Evolutionary conservation across 2,797 vertebrate species (phyloP).

Genomic region (Paramormyrops hopkinsi): DNA sequence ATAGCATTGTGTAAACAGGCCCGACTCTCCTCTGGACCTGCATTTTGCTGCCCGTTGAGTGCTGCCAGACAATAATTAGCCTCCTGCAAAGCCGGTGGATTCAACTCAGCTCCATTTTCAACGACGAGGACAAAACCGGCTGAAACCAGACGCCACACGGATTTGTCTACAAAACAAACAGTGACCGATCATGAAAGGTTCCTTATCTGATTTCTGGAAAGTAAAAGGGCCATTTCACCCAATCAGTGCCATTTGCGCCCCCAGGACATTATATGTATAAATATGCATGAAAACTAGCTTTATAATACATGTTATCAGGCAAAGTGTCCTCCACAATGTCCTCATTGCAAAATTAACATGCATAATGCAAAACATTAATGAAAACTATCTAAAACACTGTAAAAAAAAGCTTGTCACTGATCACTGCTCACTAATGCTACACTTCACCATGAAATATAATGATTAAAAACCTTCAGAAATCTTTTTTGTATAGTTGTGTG

Average conservation of each 20-base stretch:
- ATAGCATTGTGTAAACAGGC: conserved; percentile 18
- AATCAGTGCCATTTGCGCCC: not conserved
- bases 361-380: not conserved
- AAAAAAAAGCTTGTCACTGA: not conserved
- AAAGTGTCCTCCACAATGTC: not conserved
- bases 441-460: not conserved
- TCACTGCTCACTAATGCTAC: not conserved
- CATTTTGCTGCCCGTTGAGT: not conserved
- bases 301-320: not conserved
- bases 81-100: conserved; percentile 17
- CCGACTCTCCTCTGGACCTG: not conserved
- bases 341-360: not conserved
- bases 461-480: not conserved
- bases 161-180: not conserved
- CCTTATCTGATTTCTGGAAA: not conserved
- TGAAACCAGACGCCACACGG: not conserved
- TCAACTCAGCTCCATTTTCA: not conserved
- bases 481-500: not conserved
- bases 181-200: not conserved
- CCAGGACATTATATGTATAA: not conserved
- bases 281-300: not conserved
- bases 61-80: not conserved
- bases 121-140: not conserved
- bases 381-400: not conserved
- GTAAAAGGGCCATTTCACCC: not conserved